Base-by-base conservation (phyloP, 2,113 vertebrate species). In the Sorex fumeus region DNA sequence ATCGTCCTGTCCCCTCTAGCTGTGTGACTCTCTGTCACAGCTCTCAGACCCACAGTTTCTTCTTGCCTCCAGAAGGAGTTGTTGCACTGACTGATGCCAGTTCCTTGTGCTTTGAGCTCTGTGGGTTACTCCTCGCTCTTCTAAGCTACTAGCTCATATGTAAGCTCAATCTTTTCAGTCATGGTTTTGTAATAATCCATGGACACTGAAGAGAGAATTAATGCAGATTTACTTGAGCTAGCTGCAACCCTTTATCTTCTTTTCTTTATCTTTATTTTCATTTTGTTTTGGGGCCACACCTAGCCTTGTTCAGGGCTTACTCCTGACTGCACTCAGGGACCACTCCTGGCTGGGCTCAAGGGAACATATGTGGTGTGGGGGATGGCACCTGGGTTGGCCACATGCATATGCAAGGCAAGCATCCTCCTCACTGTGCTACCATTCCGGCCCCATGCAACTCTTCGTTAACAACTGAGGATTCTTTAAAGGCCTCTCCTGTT, bases 401-500 rank as follows among this genome's bases (percentile, higher is more conserved):
- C 3, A 7, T 40, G 40, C 40, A 40, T 40, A 7, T 40, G 40
- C 40, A 40, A 40, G 40, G 40, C 40, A 40, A 40, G 40, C 40
- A 40, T 40, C 40, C 40, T 40, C 40, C 40, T 7, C 40, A 40
- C 40, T 40, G 40, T 7, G 7, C 40, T 40, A 40, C 40, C 40
- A 7, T 7, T 40, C 40, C 40, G 40, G 40, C 40, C 40, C 40
- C 40, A 40, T 40, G 40, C 40, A 40, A 40, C 40, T 7, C 18
- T 53, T 79, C 23, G 74, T 89, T 84, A 72, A 80, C 80, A 92
- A 77, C 30, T 4, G 23, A 94, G 19, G 18, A 15, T 40, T 90
- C 91, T 83, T 74, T 53, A 66, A 72, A 89, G 74, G 21, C 43
- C 16, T 32, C 6, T 28, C 77, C 69, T 82, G 10, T 27, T 80